Base-by-base conservation (phyloP, 2,888 invertebrate genomes). In the Eudemis profundana region DNA sequence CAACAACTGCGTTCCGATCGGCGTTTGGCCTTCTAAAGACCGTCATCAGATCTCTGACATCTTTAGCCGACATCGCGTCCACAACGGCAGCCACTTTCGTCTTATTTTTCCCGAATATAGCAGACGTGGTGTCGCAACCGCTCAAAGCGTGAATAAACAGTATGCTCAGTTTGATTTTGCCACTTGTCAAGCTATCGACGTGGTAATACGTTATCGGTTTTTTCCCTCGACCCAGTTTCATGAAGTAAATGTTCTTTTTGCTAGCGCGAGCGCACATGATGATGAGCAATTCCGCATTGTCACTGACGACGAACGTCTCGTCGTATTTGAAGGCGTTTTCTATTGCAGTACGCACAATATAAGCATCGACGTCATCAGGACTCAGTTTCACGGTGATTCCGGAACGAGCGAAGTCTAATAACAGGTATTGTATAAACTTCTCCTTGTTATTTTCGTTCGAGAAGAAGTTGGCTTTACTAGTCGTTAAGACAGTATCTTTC, bases 371-470 rank as follows among this genome's bases (percentile, higher is more conserved):
- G 23, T 53, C 53, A 4, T 23, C 14, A 4, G 53, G 12, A 15
- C 15, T 53, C 10, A 53, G 15, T 10, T 38, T 38, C 5, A 53
- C 14, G 21, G 21, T 53, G 14, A 53, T 40, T n/a, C 38, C 53
- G 15, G 53, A 40, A 14, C 38, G 21, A 7, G 14, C 15, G 23
- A 53, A 53, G 12, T 53, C 38, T 15, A 40, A 23, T 15, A 53
- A 10, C 38, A 53, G 10, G 40, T 14, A 40, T 38, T 53, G 38
- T 53, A 53, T 40, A 21, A 53, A 53, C 14, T 21, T 53, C 15
- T 23, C 53, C 14, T 40, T 53, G 10, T 53, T 53, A 14, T 15
- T 53, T 53, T 53, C 38, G 15, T 53, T 53, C 10, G 38, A 38
- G 0, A 53, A 23, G 10, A 53, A 53, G 10, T 23, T 15, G 3